Evolutionary conservation across 2,113 vertebrate genomes (phyloP), one percentile per base, ranked within the genome.

Genomic region (Panthera uncia): DNA sequence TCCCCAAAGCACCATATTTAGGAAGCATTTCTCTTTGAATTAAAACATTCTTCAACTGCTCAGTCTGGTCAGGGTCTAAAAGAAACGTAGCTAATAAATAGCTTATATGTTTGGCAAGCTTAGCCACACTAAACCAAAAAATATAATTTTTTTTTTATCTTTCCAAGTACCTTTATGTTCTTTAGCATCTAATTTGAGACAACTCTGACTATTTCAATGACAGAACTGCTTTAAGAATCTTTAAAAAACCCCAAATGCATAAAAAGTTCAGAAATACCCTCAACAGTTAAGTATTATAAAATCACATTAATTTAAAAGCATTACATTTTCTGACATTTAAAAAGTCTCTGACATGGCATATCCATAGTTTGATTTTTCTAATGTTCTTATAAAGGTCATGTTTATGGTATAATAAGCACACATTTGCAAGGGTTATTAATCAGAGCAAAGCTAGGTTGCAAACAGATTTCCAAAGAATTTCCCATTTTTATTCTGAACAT

Each of bases 341-440:
- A 98, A 98, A 97, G 45, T 98, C 98, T 98, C 98, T 98, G 98
- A 98, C 85, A 92, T 91, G 90, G 97, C 93, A 97, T 98, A 98
- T 98, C 98, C 87, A 98, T 95, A 95, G 97, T 96, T 98, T 94
- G 78, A 98, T 97, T 98, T 99, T 98, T 98, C 95, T 98, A 97
- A 98, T 98, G 74, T 95, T 98, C 98, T 98, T 97, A 61, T 97
- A 99, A 98, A 99, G 98, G 98, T 98, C 98, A 98, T 97, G 95
- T 98, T 99, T 98, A 98, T 97, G 98, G 97, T 98, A 98, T 98
- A 98, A 98, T 97, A 97, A 98, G 91, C 97, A 98, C 97, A 98
- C 95, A 98, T 98, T 98, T 98, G 97, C 97, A 98, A 98, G 93
- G 95, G 89, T 97, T 98, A 98, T 98, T 98, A 98, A 98, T 99